Conservation (phyloP, 2,113 vertebrate genomes). For the Zosterops pallidus region DNA sequence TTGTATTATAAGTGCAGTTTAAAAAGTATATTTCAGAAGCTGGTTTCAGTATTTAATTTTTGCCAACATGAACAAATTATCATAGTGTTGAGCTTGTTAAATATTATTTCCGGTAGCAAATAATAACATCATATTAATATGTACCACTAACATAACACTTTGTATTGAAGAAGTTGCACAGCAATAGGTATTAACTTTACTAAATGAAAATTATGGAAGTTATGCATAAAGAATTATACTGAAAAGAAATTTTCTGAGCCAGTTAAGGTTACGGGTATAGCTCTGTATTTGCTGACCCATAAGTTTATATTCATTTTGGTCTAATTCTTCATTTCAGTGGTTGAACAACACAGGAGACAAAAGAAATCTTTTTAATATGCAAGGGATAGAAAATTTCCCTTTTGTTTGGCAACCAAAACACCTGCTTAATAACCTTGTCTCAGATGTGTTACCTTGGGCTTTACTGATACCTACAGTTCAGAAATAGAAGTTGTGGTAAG, state of each 20-base stretch:
- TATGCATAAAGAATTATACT: background rate
- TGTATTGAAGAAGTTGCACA: background rate
- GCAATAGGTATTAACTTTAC: background rate
- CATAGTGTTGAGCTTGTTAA: background rate
- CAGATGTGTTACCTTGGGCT: background rate
- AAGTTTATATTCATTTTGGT: background rate
- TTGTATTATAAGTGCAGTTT: background rate
- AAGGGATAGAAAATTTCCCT: background rate
- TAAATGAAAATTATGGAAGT: background rate
- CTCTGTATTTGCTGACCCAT: background rate
- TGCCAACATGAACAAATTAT: background rate
- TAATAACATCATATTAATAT: background rate
- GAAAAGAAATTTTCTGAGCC: background rate
- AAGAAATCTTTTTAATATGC: background rate
- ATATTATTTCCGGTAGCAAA: background rate
- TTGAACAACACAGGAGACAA: background rate
- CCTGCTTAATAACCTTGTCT: background rate
- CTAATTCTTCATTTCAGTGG: background rate
- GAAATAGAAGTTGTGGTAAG: background rate
- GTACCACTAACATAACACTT: background rate
- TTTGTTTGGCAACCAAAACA: background rate
- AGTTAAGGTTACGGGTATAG: background rate
- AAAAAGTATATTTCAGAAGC: background rate
- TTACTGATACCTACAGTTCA: background rate
- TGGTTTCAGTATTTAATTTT: constrained; percentile 9